phyloP scores from a whole-genome alignment of 1,140 invertebrate genomes.

The Phortica variegata region DNA sequence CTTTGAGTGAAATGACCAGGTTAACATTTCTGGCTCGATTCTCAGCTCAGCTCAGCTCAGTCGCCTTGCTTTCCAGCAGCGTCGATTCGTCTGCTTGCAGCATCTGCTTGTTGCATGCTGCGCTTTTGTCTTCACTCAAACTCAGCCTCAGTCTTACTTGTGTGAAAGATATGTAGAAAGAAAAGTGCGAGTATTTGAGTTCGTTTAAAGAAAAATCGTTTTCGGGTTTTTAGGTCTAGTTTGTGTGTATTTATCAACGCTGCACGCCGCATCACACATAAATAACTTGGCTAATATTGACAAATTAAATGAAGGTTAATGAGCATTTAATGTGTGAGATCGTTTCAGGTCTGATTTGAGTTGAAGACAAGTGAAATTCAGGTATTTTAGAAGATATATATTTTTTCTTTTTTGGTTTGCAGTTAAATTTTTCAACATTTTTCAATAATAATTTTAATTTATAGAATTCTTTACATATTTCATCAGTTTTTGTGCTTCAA shows the following conservation, averaged over 20 bases:
- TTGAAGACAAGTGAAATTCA: not conserved
- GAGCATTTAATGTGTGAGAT: conserved; percentile 38
- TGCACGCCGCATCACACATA: conserved; percentile 6
- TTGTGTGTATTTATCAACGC: no score
- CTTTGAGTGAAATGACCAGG: conserved; percentile 35
- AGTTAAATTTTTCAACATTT: no score
- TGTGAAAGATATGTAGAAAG: conserved; percentile 29
- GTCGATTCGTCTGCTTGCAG: no score
- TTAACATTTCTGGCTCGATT: conserved; percentile 24
- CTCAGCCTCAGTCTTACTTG: conserved; percentile 43
- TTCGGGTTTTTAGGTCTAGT: no score
- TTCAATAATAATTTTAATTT: no score
- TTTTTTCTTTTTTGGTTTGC: not conserved
- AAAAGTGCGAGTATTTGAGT: conserved; percentile 49
- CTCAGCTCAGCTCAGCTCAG: conserved; percentile 25
- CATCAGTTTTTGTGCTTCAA: conserved; percentile 20
- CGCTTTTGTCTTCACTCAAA: conserved; percentile 29
- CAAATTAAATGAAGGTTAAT: conserved; percentile 53
- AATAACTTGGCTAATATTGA: conserved; percentile 41
- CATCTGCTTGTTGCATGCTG: no score
- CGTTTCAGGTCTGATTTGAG: not conserved
- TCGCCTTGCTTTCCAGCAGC: conserved; percentile 16
- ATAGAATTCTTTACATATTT: conserved; percentile 15
- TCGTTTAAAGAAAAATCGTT: conserved; percentile 23
- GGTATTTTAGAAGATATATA: not conserved